phyloP scores from a whole-genome alignment of 23 tunicate species.

The Diplosoma virens region DNA sequence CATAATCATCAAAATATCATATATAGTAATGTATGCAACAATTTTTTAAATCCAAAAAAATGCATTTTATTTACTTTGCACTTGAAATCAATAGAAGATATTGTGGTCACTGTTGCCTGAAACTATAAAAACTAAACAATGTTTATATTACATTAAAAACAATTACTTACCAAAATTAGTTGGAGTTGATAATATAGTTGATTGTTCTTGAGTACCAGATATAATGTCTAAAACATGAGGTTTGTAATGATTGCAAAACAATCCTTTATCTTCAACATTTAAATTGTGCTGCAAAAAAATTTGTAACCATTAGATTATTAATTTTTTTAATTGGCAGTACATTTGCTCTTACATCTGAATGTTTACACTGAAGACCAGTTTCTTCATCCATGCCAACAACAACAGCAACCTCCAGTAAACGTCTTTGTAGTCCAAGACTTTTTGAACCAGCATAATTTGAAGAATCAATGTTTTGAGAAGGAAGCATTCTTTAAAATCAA shows the following conservation, averaged over 20 bases:
- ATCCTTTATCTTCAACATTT: neutral
- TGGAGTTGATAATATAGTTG: too few species aligned
- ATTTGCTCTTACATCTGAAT: slow-evolving; percentile 15
- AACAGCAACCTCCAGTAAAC: slow-evolving; percentile 81
- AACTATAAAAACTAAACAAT: too few species aligned
- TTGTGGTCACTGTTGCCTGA: too few species aligned
- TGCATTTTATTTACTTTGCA: too few species aligned
- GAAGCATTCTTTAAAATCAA: too few species aligned
- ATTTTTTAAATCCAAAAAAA: too few species aligned
- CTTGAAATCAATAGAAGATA: too few species aligned
- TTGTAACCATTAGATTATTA: neutral
- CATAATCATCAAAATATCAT: too few species aligned
- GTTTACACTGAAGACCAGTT: slow-evolving; percentile 52
- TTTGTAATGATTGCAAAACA: slow-evolving; percentile 43
- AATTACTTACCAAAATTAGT: too few species aligned
- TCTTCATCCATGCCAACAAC: slow-evolving; percentile 84
- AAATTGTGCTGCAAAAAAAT: neutral
- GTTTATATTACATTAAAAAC: too few species aligned
- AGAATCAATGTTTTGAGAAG: neutral
- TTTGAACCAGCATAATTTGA: neutral
- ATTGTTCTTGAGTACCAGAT: slow-evolving; percentile 69
- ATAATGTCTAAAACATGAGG: slow-evolving; percentile 60
- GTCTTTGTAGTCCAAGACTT: slow-evolving; percentile 49
- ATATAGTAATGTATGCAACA: too few species aligned
- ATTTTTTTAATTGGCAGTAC: neutral